phyloP scores from a whole-genome alignment of 2,888 invertebrate genomes.

The Agriopis aurantiaria region DNA sequence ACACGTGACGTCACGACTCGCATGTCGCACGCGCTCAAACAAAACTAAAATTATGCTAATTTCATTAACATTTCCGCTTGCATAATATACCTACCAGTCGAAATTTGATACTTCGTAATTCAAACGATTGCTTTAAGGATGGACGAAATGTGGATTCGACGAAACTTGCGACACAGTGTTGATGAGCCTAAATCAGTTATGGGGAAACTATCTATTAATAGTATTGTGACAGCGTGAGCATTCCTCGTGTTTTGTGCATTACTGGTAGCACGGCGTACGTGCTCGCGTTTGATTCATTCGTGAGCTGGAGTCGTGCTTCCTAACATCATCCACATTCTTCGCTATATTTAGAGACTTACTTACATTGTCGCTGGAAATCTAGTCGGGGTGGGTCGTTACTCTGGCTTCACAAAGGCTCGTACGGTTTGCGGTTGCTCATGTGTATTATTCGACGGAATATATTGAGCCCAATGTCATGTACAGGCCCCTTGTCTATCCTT shows the following conservation, averaged over 20 bases:
- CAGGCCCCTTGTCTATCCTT: conserved; percentile 28
- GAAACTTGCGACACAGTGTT: conserved; percentile 14
- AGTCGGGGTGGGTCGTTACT: conserved; percentile 38
- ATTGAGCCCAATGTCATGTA: conserved; percentile 34
- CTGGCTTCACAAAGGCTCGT: conserved; percentile 37
- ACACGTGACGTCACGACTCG: conserved; percentile 82
- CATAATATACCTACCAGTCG: conserved; percentile 47
- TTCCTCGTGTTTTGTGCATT: conserved; percentile 40
- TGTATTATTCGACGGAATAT: conserved; percentile 41
- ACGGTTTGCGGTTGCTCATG: conserved; percentile 41
- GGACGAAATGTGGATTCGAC: conserved; percentile 13
- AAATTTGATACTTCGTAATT: conserved; percentile 34
- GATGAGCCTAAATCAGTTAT: conserved; percentile 27
- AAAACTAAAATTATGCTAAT: conserved; percentile 76
- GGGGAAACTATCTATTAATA: conserved; percentile 42
- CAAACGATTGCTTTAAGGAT: neutral
- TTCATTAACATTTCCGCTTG: conserved; percentile 68
- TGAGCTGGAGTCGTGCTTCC: conserved; percentile 47
- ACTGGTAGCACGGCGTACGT: conserved; percentile 39
- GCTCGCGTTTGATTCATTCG: conserved; percentile 44
- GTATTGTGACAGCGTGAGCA: conserved; percentile 41
- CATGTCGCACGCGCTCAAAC: conserved; percentile 76
- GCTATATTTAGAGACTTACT: conserved; percentile 47
- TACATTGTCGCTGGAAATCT: conserved; percentile 46
- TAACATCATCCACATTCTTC: conserved; percentile 47